Base-by-base conservation (phyloP, 2,888 invertebrate species). In the Corbicula japonica region DNA sequence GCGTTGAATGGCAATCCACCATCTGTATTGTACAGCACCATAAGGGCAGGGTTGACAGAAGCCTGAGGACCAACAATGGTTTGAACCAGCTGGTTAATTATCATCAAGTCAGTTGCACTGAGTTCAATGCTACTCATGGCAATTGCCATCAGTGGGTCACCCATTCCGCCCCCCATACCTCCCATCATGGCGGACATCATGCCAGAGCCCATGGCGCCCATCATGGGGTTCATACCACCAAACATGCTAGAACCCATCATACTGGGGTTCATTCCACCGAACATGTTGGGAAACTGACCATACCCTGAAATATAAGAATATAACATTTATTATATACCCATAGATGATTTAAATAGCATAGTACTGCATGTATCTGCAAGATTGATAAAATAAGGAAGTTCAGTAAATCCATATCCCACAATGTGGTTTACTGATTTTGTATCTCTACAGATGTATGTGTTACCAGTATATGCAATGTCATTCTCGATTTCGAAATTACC, bases 11-110 rank as follows among this genome's bases (percentile, higher is more conserved):
- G 79, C 12, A 66, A 44, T 2, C 80, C 70, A 4, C 76, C 72
- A 30, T 80, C 72, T 38, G 46, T 62, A n/a, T 32, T 48, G n/a
- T 69, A 76, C 12, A 80, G 41, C 5, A 65, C 61, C 41, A 80
- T 68, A 60, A 80, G 54, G 23, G 58, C 62, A n/a, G 80, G 69
- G 46, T 61, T 76, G 0, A 73, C 73, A 2, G 58, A 35, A 5
- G 73, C 69, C n/a, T 50, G 61, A 2, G 80, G 80, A 5, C 80
- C 80, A 34, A 80, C 63, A 44, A 80, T 73, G 18, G 62, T 41
- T 35, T 76, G 58, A 3, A 80, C 80, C n/a, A 65, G 69, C 18
- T 48, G 44, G 48, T 73, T 72, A 4, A 80, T 54, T 5, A 65
- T 35, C 68, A 72, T 63, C 38, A 63, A 69, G 18, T 73, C 80